These are phyloP conservation scores for Gallinago nigripennis DNA, from an alignment of 2,797 vertebrate genomes.

Conservation along the genomic window DNA sequence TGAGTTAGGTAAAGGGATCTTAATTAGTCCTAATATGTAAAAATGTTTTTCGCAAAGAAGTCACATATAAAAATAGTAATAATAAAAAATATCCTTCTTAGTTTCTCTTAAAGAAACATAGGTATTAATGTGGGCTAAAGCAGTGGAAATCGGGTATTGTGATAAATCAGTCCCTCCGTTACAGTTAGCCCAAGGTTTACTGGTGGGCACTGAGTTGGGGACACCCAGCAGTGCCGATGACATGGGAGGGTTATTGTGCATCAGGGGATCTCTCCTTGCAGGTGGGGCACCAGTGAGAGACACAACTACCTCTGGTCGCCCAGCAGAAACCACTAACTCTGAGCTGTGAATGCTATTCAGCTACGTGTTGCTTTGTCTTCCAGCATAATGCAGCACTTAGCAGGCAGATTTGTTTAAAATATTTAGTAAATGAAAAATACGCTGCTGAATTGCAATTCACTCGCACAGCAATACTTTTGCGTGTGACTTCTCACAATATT, in stretches of 20 bases:
- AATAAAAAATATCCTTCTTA: background rate
- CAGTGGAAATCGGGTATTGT: background rate
- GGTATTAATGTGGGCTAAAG: background rate
- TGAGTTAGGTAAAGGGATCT: background rate
- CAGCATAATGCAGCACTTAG: background rate
- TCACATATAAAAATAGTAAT: background rate
- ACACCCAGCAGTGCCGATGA: background rate
- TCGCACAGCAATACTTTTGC: background rate
- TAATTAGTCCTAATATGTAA: background rate
- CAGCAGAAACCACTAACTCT: background rate
- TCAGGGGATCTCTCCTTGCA: rapidly evolving
- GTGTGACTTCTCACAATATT: rapidly evolving
- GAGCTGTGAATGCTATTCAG: background rate
- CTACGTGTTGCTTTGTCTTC: background rate
- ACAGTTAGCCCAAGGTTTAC: background rate
- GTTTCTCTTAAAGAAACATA: background rate
- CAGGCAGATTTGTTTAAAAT: background rate
- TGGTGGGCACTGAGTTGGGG: rapidly evolving
- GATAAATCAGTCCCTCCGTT: background rate
- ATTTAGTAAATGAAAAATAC: background rate
- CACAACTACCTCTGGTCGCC: background rate
- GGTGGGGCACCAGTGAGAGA: background rate
- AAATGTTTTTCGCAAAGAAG: background rate
- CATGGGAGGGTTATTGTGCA: background rate
- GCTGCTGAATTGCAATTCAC: background rate